Conservation (phyloP, 2,113 vertebrate genomes). For the Charina bottae region DNA sequence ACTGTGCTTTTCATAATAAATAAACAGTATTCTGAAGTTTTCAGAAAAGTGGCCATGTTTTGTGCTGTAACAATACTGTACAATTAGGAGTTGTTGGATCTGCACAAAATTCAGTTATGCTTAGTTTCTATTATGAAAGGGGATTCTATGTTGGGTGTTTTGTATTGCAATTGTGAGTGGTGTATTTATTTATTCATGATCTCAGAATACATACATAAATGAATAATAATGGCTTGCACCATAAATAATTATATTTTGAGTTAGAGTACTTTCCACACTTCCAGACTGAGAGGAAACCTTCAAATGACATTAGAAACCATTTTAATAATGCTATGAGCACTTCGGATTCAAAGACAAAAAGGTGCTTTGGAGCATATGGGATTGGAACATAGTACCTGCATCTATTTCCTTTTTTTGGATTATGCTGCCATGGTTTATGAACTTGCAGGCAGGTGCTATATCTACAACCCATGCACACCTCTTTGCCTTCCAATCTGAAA, state of each 20-base stretch:
- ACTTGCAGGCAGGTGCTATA: too few species aligned
- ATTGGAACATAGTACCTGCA: neutral
- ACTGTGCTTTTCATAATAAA: neutral
- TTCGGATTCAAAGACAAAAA: neutral
- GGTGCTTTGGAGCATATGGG: neutral
- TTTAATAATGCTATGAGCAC: neutral
- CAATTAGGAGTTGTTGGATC: neutral
- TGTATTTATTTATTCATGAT: neutral
- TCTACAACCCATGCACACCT: too few species aligned
- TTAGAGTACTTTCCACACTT: neutral
- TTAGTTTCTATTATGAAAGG: neutral
- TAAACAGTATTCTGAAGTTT: neutral
- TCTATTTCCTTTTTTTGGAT: neutral
- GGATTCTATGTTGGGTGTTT: neutral
- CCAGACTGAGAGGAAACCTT: neutral
- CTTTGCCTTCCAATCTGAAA: too few species aligned
- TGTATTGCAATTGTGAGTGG: neutral
- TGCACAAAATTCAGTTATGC: neutral
- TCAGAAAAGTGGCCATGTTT: neutral
- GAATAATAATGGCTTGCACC: neutral
- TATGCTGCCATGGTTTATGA: too few species aligned
- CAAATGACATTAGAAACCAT: neutral
- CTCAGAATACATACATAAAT: neutral
- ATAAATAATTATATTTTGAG: neutral
- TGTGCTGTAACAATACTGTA: neutral